A percentile compares a stretch with the other conserved stretches of the same genome.
These are phyloP conservation scores for Pagetopsis macropterus DNA, from an alignment of 2,797 vertebrate species.

Conservation along the genomic window DNA sequence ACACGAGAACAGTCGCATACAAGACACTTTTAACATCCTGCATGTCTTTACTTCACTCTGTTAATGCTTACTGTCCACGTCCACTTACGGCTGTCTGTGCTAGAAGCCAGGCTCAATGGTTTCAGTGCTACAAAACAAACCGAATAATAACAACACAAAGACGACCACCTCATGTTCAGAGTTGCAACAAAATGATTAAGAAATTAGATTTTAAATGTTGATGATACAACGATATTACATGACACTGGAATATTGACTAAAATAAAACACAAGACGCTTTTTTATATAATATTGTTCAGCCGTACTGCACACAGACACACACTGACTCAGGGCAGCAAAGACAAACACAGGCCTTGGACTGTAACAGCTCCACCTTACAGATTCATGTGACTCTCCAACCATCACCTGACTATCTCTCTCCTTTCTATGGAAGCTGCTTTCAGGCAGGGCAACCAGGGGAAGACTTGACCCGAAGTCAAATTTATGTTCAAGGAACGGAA, in stretches of 20 bases:
- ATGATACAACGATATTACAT: slow-evolving; percentile 21
- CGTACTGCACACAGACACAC: slow-evolving; percentile 39
- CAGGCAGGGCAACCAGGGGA: slow-evolving; percentile 53
- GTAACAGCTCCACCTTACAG: slow-evolving; percentile 78
- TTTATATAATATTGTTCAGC: slow-evolving; percentile 43
- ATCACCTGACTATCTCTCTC: slow-evolving; percentile 76
- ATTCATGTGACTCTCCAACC: slow-evolving; percentile 78
- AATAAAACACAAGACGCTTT: slow-evolving; percentile 48
- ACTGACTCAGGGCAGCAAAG: slow-evolving; percentile 59
- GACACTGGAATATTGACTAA: slow-evolving; percentile 32
- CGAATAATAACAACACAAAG: slow-evolving; percentile 28
- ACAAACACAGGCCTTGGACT: slow-evolving; percentile 74
- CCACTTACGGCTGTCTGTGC: slow-evolving; percentile 53
- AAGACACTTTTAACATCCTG: slow-evolving; percentile 27
- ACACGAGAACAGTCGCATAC: slow-evolving; percentile 32
- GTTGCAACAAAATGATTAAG: slow-evolving; percentile 15
- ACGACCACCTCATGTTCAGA: slow-evolving; percentile 13
- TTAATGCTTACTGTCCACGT: slow-evolving; percentile 61
- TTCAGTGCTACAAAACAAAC: slow-evolving; percentile 30
- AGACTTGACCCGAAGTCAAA: slow-evolving; percentile 59
- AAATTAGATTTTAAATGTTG: slow-evolving; percentile 34
- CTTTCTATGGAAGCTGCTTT: slow-evolving; percentile 64
- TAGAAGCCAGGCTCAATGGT: slow-evolving; percentile 31
- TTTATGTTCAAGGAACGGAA: slow-evolving; percentile 57
- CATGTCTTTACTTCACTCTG: slow-evolving; percentile 41